A percentile compares a stretch with the other conserved stretches of the same genome.
Conservation (phyloP, 2,888 invertebrate species). For the Lymantria dispar region DNA sequence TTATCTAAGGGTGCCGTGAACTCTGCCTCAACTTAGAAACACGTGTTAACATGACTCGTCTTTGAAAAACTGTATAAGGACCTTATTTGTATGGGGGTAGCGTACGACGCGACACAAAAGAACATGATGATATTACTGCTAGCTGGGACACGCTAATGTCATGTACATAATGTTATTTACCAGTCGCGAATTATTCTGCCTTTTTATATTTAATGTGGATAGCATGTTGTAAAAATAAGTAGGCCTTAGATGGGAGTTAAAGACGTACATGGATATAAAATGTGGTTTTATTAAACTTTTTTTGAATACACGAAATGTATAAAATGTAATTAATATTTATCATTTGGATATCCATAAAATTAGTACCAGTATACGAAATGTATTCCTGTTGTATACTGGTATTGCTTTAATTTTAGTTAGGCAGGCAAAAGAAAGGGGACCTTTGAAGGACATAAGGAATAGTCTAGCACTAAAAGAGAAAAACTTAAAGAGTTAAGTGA, state of each 20-base stretch:
- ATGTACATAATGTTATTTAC: conserved; percentile 73
- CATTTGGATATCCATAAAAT: too few relatives aligned
- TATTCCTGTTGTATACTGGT: too few relatives aligned
- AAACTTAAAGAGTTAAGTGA: too few relatives aligned
- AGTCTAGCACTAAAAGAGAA: too few relatives aligned
- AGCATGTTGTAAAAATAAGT: conserved; percentile 43
- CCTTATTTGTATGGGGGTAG: conserved; percentile 79
- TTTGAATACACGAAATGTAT: too few relatives aligned
- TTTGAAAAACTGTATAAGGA: conserved; percentile 77
- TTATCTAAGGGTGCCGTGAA: conserved; percentile 43
- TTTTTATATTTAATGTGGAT: conserved; percentile 43
- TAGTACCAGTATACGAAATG: too few relatives aligned
- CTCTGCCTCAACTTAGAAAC: conserved; percentile 64
- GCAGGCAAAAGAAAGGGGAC: too few relatives aligned
- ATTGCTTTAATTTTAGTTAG: too few relatives aligned
- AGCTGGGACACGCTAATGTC: conserved; percentile 62
- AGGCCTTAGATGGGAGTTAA: conserved; percentile 25
- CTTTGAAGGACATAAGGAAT: too few relatives aligned
- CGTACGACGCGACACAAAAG: conserved; percentile 73
- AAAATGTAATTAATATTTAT: too few relatives aligned
- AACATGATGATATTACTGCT: conserved; percentile 75
- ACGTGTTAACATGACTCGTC: conserved; percentile 76
- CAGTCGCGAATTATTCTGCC: conserved; percentile 52
- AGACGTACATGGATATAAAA: neutral
- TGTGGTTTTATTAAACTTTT: too few relatives aligned